phyloP scores from a whole-genome alignment of 2,888 invertebrate genomes.

The Dryococelus australis region DNA sequence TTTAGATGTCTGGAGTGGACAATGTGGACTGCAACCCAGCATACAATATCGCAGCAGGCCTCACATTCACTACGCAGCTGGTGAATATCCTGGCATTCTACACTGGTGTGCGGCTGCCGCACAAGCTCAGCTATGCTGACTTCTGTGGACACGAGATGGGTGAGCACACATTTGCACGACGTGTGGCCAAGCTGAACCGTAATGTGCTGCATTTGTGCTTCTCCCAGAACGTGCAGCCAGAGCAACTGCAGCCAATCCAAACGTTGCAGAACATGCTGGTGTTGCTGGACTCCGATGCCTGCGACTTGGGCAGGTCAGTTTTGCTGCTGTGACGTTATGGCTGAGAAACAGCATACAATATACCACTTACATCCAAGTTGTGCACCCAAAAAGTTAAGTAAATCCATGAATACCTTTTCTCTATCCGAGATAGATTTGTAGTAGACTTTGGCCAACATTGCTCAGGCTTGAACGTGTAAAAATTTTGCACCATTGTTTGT shows the following conservation, averaged over 20 bases:
- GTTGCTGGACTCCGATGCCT: conserved; percentile 70
- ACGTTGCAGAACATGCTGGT: conserved; percentile 77
- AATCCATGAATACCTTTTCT: too few species aligned
- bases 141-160: conserved; percentile 77
- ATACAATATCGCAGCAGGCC: conserved; percentile 79
- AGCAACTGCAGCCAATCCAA: conserved; percentile 69
- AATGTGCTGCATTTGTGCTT: conserved; percentile 82
- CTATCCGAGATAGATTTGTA: too few species aligned
- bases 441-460: too few species aligned
- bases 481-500: too few species aligned
- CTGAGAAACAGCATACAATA: too few species aligned
- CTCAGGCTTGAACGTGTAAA: too few species aligned
- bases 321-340: too few species aligned
- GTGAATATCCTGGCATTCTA: conserved; percentile 82
- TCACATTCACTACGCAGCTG: conserved; percentile 87
- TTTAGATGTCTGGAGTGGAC: conserved; percentile 56
- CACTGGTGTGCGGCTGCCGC: conserved; percentile 82
- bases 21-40: conserved; percentile 71
- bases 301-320: conserved; percentile 76
- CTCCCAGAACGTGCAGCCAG: conserved; percentile 74
- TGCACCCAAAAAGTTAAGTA: too few species aligned
- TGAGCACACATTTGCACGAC: conserved; percentile 74
- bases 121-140: conserved; percentile 78
- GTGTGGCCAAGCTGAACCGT: conserved; percentile 80
- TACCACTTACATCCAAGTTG: too few species aligned